A percentile compares a stretch with the other conserved stretches of the same genome.
Evolutionary conservation across 2,113 vertebrate genomes (phyloP).

Genomic region (Gobius niger): DNA sequence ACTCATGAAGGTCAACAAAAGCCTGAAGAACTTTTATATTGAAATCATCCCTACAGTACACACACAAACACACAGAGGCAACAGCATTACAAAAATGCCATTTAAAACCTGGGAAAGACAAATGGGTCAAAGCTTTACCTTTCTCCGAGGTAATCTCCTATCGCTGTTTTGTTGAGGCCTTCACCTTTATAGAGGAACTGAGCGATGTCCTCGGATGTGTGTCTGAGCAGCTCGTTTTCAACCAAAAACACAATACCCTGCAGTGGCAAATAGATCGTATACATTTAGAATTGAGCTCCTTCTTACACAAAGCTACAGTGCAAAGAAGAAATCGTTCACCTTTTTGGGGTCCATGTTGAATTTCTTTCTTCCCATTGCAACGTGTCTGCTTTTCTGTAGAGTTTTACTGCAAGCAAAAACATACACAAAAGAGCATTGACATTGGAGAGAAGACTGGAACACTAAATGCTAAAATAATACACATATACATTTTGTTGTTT

Average conservation of each 20-base stretch:
- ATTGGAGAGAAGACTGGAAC: too few species aligned
- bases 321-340: constrained; percentile 61
- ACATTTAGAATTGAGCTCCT: neutral
- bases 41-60: constrained; percentile 83
- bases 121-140: constrained; percentile 65
- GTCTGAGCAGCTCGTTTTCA: constrained; percentile 86
- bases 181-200: constrained; percentile 94
- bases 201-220: constrained; percentile 86
- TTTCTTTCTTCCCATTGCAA: constrained; percentile 90
- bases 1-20: constrained; percentile 91
- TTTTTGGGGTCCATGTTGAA: constrained; percentile 92
- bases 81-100: constrained; percentile 9
- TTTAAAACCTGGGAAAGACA: neutral
- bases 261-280: neutral
- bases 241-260: constrained; percentile 90
- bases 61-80: constrained; percentile 1
- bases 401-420: constrained; percentile 82
- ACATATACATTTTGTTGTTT: too few species aligned
- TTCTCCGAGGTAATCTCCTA: constrained; percentile 91
- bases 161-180: constrained; percentile 91
- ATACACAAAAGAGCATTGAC: too few species aligned
- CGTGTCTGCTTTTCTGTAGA: constrained; percentile 86
- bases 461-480: too few species aligned
- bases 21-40: constrained; percentile 90
- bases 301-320: neutral